phyloP scores from a whole-genome alignment of 2,888 invertebrate genomes.

The Meandrusa payeni region DNA sequence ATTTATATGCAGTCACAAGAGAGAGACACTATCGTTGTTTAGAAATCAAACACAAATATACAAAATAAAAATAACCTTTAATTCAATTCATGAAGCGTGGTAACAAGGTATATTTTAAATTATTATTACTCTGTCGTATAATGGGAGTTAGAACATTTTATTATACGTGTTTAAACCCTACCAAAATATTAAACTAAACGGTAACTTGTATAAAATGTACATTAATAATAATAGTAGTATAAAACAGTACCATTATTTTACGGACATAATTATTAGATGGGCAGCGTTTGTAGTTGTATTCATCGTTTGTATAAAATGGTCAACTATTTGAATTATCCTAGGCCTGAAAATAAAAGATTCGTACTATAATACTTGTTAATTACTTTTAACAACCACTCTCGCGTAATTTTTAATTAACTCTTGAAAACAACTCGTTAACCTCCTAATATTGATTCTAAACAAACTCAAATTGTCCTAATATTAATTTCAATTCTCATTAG shows the following conservation, averaged over 20 bases:
- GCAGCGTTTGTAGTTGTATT: constrained; percentile 63
- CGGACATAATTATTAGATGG: constrained; percentile 46
- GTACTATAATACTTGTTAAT: constrained; percentile 10
- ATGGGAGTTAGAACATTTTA: constrained; percentile 71
- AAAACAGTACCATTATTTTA: constrained; percentile 70
- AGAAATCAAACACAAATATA: constrained; percentile 57
- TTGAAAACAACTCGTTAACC: constrained; percentile 7
- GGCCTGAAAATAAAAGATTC: constrained; percentile 56
- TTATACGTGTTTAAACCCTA: constrained; percentile 69
- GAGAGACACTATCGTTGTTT: no score
- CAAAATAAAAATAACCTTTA: constrained; percentile 80
- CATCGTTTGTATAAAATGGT: constrained; percentile 63
- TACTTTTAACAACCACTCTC: constrained; percentile 3
- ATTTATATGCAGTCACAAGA: constrained; percentile 12
- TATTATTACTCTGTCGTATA: constrained; percentile 67
- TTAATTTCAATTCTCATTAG: no score
- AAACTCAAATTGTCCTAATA: constrained; percentile 7
- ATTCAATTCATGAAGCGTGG: constrained; percentile 78
- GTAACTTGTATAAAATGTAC: constrained; percentile 80
- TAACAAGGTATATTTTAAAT: constrained; percentile 77
- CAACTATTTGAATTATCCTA: constrained; percentile 64
- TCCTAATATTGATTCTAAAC: constrained; percentile 3
- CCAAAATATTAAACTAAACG: constrained; percentile 74
- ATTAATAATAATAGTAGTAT: constrained; percentile 59
- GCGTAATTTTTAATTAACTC: constrained; percentile 10